Conservation (phyloP, 1,140 invertebrate genomes). For the Lanistes nyassanus region DNA sequence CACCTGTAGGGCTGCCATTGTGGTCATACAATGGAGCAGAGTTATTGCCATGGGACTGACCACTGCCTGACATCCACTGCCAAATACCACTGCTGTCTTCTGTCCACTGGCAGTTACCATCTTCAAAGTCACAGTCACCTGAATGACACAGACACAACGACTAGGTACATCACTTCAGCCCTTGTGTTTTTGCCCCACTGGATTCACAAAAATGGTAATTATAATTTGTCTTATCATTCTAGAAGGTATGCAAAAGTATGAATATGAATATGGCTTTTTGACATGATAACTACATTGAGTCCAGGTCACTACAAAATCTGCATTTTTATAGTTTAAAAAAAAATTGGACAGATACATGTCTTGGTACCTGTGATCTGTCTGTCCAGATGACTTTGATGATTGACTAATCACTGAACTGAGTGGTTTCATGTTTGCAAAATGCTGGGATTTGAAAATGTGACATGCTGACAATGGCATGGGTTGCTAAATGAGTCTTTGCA, state of each 20-base stretch:
- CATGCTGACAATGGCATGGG: no score
- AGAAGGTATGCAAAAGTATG: no score
- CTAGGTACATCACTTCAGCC: neutral
- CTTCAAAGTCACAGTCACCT: conserved; percentile 48
- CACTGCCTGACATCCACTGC: conserved; percentile 33
- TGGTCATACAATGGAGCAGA: conserved; percentile 43
- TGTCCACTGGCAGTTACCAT: conserved; percentile 38
- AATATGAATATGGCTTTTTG: no score
- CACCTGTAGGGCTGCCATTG: conserved; percentile 31
- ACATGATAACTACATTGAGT: no score
- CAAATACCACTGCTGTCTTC: conserved; percentile 26
- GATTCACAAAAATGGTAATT: neutral
- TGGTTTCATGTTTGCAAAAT: no score
- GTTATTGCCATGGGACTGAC: conserved; percentile 24
- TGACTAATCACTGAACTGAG: no score
- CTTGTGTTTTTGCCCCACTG: neutral
- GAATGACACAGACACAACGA: neutral
- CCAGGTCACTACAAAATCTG: neutral
- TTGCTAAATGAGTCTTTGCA: no score
- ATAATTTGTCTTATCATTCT: neutral
- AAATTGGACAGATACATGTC: no score
- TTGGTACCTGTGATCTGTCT: no score
- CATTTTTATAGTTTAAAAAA: neutral
- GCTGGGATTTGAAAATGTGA: no score
- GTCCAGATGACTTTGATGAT: no score